phyloP scores from a whole-genome alignment of 1,140 invertebrate species.

The Holotrichia oblita region DNA sequence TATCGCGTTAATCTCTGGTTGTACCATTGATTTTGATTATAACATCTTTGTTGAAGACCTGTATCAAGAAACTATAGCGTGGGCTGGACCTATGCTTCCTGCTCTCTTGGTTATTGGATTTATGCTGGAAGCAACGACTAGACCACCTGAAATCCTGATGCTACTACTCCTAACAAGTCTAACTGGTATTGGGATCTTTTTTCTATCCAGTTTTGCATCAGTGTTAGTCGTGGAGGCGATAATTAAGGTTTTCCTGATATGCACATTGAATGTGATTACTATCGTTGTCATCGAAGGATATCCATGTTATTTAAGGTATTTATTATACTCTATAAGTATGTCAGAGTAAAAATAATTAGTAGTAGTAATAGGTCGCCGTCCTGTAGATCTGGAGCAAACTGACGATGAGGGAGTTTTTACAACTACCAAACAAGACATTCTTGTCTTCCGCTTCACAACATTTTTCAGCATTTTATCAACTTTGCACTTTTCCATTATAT shows the following conservation, averaged over 20 bases:
- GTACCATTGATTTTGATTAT: too few species aligned
- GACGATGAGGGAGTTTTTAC: too few species aligned
- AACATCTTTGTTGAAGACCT: too few species aligned
- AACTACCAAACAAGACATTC: too few species aligned
- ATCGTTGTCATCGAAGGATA: slow-evolving; percentile 57
- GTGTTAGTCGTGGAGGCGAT: slow-evolving; percentile 51
- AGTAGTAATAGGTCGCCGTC: too few species aligned
- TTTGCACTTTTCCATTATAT: too few species aligned
- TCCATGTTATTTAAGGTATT: slow-evolving; percentile 56
- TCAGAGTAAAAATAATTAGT: too few species aligned
- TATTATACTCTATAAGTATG: neutral
- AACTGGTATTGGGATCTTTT: slow-evolving; percentile 53
- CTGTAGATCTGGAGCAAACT: too few species aligned
- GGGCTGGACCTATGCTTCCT: slow-evolving; percentile 56
- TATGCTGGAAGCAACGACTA: slow-evolving; percentile 46
- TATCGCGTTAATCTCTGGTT: too few species aligned
- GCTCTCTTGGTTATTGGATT: slow-evolving; percentile 50
- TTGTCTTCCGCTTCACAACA: too few species aligned
- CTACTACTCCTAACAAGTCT: slow-evolving; percentile 48
- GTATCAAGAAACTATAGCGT: too few species aligned
- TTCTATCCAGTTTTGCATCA: slow-evolving; percentile 50
- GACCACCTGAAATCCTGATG: slow-evolving; percentile 50
- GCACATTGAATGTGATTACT: slow-evolving; percentile 53
- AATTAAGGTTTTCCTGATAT: slow-evolving; percentile 54
- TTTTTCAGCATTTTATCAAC: too few species aligned